Conservation (phyloP, 2,113 vertebrate genomes). For the Ictidomys tridecemlineatus region DNA sequence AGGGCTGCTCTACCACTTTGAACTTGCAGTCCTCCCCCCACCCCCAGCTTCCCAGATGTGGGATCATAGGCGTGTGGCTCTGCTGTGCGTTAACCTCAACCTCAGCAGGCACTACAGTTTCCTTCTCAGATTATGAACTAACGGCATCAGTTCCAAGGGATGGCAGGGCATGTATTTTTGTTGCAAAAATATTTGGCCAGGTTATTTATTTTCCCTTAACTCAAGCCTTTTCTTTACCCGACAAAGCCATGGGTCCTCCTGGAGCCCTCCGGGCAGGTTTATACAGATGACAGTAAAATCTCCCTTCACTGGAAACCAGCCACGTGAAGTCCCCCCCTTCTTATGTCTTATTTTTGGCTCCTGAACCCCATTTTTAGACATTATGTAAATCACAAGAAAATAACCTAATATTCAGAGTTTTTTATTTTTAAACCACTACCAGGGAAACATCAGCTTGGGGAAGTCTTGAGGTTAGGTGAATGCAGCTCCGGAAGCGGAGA, state of each 20-base stretch:
- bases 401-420: conserved; percentile 16
- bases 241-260: background rate
- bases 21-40: too few relatives aligned
- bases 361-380: conserved; percentile 25
- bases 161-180: background rate
- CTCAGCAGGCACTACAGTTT: background rate
- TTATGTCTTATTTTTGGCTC: background rate
- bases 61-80: background rate
- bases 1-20: too few relatives aligned
- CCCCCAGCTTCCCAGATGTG: too few relatives aligned
- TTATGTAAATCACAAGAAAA: conserved; percentile 50
- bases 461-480: background rate
- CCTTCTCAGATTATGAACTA: background rate
- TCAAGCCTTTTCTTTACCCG: background rate
- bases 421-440: conserved; percentile 57
- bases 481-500: background rate
- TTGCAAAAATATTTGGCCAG: background rate
- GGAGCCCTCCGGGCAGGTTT: accelerated
- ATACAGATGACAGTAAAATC: background rate
- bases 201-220: background rate
- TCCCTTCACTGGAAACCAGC: background rate
- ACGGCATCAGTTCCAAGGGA: too few relatives aligned
- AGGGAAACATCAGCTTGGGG: background rate
- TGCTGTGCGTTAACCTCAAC: accelerated
- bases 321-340: background rate